Conservation (phyloP, 2,888 invertebrate species). For the Altica lythri region DNA sequence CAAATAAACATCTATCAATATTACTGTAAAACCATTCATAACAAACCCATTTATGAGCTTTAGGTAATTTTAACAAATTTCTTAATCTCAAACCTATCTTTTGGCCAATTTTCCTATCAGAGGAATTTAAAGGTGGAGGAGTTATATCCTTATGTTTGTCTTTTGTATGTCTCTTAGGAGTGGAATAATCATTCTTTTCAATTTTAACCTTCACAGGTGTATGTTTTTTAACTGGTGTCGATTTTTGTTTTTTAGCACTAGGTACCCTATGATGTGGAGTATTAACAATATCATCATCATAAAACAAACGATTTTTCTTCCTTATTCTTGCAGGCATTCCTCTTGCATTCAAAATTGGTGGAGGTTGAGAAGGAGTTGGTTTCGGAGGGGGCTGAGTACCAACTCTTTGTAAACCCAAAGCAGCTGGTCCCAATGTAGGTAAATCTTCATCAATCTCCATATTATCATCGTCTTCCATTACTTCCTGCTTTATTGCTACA, state of each 20-base stretch:
- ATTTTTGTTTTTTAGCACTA: slow-evolving; percentile 70
- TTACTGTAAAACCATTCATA: slow-evolving; percentile 99
- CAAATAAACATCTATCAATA: slow-evolving; percentile 92
- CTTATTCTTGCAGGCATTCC: slow-evolving; percentile 90
- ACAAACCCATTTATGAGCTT: slow-evolving; percentile 99
- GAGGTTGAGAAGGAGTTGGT: slow-evolving; percentile 70
- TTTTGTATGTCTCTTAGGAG: slow-evolving; percentile 50
- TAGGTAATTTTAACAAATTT: slow-evolving; percentile 94
- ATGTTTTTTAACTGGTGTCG: slow-evolving; percentile 55
- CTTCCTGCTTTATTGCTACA: slow-evolving; percentile 61
- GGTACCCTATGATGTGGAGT: slow-evolving; percentile 75
- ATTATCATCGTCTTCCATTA: slow-evolving; percentile 59
- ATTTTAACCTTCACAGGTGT: slow-evolving; percentile 39
- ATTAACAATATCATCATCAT: slow-evolving; percentile 86
- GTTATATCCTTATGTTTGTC: slow-evolving; percentile 48
- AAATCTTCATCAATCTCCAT: slow-evolving; percentile 64
- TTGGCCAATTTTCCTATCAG: slow-evolving; percentile 86
- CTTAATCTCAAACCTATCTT: slow-evolving; percentile 85
- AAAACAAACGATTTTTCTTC: slow-evolving; percentile 84
- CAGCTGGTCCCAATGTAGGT: slow-evolving; percentile 77
- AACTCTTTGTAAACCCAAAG: slow-evolving; percentile 79
- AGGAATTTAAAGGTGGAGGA: slow-evolving; percentile 61
- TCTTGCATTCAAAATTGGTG: slow-evolving; percentile 81
- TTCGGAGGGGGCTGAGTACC: slow-evolving; percentile 77
- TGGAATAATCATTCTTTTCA: slow-evolving; percentile 37